Percentiles rank a stretch among this genome's conserved stretches.
Conservation (phyloP, 2,797 vertebrate species). For the Myotis findleyi region DNA sequence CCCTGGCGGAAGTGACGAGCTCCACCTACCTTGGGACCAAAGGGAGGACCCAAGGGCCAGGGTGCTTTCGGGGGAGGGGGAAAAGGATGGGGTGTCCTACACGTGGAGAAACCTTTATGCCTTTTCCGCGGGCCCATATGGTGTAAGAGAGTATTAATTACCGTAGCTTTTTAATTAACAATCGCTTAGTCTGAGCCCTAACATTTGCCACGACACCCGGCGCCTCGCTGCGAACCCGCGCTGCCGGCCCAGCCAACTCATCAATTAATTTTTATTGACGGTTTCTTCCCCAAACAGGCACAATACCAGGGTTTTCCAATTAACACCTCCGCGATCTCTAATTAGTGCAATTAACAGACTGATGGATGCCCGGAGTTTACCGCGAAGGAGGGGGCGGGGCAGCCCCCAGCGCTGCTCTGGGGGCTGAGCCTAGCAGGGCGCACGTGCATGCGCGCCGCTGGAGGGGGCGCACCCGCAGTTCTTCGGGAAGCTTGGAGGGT, state of each 20-base stretch:
- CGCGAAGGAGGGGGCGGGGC: constrained; percentile 36
- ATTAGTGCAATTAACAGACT: constrained; percentile 92
- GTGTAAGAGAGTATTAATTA: constrained; percentile 86
- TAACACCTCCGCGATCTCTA: constrained; percentile 95
- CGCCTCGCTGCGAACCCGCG: constrained; percentile 80
- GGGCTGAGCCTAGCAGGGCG: background rate
- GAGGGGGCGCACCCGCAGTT: background rate
- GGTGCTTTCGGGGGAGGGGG: background rate
- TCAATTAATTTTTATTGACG: constrained; percentile 89
- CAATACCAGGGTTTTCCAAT: constrained; percentile 91
- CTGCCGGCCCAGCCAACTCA: constrained; percentile 82
- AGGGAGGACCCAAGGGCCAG: background rate
- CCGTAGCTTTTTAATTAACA: constrained; percentile 88
- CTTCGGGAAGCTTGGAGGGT: background rate
- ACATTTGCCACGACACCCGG: constrained; percentile 86
- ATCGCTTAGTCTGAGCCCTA: constrained; percentile 85
- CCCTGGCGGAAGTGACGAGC: constrained; percentile 51
- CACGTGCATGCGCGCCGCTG: constrained; percentile 27
- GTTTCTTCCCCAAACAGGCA: constrained; percentile 85
- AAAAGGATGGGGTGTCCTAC: constrained; percentile 19
- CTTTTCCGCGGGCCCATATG: constrained; percentile 85
- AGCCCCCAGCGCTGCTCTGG: constrained; percentile 65
- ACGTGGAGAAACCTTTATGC: constrained; percentile 80
- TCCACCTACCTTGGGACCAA: constrained; percentile 11
- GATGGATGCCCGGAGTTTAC: constrained; percentile 87